These are phyloP conservation scores for Montifringilla adamsi DNA, from an alignment of 2,113 vertebrate genomes.

Conservation along the genomic window DNA sequence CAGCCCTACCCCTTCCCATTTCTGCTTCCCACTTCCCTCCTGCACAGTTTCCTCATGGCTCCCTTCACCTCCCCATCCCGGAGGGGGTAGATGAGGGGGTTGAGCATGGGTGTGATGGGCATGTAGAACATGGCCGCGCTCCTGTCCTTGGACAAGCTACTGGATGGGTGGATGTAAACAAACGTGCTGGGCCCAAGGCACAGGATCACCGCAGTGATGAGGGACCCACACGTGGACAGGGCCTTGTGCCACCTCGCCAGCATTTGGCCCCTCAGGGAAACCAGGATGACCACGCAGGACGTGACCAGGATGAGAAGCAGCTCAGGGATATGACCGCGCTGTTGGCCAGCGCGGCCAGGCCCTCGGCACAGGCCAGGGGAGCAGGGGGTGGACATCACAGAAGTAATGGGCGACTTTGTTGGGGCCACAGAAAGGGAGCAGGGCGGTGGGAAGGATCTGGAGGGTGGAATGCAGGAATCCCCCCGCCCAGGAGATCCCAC, in stretches of 20 bases:
- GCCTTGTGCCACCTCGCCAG: neutral
- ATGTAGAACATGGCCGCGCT: conserved; percentile 51
- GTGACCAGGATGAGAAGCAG: conserved; percentile 48
- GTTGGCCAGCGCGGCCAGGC: conserved; percentile 3
- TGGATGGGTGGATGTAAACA: conserved; percentile 4
- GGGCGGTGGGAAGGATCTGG: conserved; percentile 35
- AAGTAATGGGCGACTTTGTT: conserved; percentile 50
- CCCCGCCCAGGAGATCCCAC: neutral
- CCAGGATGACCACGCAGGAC: conserved; percentile 49
- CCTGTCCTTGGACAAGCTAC: conserved; percentile 28
- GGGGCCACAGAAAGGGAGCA: conserved; percentile 60
- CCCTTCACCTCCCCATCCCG: conserved; percentile 60
- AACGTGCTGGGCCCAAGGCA: conserved; percentile 61
- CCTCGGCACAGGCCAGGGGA: neutral
- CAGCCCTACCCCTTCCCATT: neutral
- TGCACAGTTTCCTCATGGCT: conserved; percentile 42
- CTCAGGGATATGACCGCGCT: conserved; percentile 14
- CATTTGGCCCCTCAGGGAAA: neutral
- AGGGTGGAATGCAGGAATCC: conserved; percentile 47
- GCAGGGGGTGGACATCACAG: conserved; percentile 54
- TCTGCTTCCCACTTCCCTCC: neutral
- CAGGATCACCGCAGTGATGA: conserved; percentile 57
- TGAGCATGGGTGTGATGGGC: conserved; percentile 54
- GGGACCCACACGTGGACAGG: conserved; percentile 64
- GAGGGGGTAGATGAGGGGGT: conserved; percentile 59